Conservation (phyloP, 2,113 vertebrate species). For the Tychaedon coryphoeus region DNA sequence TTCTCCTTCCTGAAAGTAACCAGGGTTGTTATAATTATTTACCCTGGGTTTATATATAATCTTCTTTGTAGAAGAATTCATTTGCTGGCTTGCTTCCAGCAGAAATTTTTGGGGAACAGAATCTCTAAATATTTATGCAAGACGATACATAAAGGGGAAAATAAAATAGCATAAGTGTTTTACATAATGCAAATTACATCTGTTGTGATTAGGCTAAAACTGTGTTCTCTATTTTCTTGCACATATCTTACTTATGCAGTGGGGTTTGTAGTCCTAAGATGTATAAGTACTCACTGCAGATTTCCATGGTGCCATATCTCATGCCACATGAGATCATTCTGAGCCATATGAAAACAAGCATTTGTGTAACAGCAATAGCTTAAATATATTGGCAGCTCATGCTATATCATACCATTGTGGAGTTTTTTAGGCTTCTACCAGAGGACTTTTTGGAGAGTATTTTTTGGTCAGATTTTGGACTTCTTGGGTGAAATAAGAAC, state of each 20-base stretch:
- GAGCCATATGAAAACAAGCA: not conserved
- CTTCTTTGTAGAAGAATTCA: not conserved
- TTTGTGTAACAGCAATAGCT: not conserved
- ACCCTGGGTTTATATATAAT: not conserved
- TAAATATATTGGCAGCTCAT: not conserved
- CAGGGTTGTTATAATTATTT: not conserved
- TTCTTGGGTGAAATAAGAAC: not conserved
- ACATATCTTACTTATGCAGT: not conserved
- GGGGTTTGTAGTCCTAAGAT: not conserved
- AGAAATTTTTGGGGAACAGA: not conserved
- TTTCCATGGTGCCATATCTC: not conserved
- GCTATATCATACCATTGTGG: rapidly evolving
- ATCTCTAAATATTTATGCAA: not conserved
- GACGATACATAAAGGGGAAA: not conserved
- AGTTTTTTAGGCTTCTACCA: not conserved
- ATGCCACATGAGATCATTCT: not conserved
- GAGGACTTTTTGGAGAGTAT: not conserved
- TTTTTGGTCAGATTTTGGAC: not conserved
- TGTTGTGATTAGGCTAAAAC: not conserved
- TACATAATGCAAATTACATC: not conserved
- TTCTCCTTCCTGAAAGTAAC: not conserved
- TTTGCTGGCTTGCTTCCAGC: not conserved
- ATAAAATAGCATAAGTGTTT: not conserved
- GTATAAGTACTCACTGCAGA: not conserved
- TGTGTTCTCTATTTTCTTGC: not conserved